Evolutionary conservation across 2,113 vertebrate genomes (phyloP).

Genomic region (Brachypteracias leptosomus): DNA sequence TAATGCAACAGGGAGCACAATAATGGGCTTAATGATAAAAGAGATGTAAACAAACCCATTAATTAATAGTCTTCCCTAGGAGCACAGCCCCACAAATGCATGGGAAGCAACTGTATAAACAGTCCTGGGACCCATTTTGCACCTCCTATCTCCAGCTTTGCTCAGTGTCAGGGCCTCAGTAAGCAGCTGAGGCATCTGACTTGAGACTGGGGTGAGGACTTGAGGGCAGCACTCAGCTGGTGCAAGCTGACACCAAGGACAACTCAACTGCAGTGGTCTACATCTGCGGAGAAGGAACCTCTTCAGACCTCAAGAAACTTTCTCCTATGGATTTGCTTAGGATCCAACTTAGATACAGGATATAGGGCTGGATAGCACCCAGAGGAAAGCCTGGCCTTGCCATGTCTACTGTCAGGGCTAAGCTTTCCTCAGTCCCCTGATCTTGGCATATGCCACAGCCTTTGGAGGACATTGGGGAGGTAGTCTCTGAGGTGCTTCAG

Average conservation of each 20-base stretch:
- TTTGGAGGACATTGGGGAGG: background rate
- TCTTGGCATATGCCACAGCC: background rate
- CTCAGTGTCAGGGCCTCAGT: background rate
- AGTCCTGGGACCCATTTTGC: background rate
- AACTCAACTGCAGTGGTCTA: background rate
- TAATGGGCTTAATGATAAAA: background rate
- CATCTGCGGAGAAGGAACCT: background rate
- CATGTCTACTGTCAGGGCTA: background rate
- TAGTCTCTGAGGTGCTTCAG: background rate
- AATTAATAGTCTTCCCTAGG: constrained; percentile 31
- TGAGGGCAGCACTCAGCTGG: background rate
- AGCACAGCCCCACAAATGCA: background rate
- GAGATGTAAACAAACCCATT: constrained; percentile 19
- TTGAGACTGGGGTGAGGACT: background rate
- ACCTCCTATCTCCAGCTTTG: background rate
- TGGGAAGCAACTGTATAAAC: background rate
- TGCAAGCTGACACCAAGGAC: background rate
- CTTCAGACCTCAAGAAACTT: background rate
- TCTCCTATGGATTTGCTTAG: background rate
- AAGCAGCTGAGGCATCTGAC: background rate
- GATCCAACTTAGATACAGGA: background rate
- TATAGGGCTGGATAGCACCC: background rate
- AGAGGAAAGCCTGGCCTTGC: background rate
- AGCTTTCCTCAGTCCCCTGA: background rate
- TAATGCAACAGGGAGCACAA: constrained; percentile 35